Conservation (phyloP, 2,113 vertebrate genomes). For the Callipepla californica region DNA sequence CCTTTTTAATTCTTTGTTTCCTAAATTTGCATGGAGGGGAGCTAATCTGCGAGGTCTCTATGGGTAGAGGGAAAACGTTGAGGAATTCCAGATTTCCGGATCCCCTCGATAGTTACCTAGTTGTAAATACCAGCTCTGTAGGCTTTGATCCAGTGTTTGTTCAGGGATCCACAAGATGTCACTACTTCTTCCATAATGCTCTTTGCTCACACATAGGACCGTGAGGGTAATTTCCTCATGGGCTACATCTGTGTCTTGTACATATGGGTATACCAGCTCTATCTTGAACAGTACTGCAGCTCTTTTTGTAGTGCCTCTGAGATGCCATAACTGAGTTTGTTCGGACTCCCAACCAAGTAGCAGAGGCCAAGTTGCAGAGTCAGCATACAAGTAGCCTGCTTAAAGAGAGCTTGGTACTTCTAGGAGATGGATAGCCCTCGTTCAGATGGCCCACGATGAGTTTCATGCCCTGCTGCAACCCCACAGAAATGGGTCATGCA, state of each 20-base stretch:
- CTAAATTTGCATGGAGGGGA: background rate
- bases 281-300: accelerated
- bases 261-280: background rate
- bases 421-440: background rate
- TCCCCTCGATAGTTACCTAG: background rate
- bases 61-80: background rate
- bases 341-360: background rate
- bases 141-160: background rate
- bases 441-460: background rate
- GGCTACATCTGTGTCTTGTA: background rate
- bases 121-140: background rate
- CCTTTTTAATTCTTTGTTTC: background rate
- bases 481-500: background rate
- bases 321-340: background rate
- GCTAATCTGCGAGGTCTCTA: background rate
- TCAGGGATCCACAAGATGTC: conserved; percentile 16
- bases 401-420: background rate
- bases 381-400: background rate
- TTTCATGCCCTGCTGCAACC: background rate
- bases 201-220: background rate
- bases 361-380: background rate
- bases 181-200: conserved; percentile 27
- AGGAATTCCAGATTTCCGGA: background rate
- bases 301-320: background rate
- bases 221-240: background rate